Base-by-base conservation (phyloP, 2,113 vertebrate species). In the Calonectris borealis region DNA sequence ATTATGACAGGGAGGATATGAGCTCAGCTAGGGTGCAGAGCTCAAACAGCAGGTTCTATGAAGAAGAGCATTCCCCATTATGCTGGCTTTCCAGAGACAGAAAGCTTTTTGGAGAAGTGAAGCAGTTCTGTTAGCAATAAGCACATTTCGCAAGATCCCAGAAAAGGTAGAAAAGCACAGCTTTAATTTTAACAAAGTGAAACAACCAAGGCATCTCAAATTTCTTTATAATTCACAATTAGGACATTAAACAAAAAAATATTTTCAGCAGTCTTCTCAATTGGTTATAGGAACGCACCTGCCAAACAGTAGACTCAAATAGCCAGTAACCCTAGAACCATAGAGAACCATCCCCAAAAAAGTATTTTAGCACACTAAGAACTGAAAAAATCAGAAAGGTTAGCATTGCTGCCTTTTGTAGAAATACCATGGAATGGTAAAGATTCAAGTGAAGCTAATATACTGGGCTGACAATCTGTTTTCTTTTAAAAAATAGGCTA, bases 1-100 rank as follows among this genome's bases (percentile, higher is more conserved):
- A 26, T 54, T 6, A 12, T 13, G 7, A 27, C 9, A 75, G 13
- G 16, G 34, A 86, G 8, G 31, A 31, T 11, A 9, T 2, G 31
- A 66, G 48, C 24, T 81, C 61, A 61, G 25, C 24, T 20, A 32
- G 16, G 16, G 11, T 34, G 25, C 71, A 58, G 65, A 78, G 54
- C 31, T 76, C 68, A 44, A 64, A 57, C 6, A 61, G 13, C 42
- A 42, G 73, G 19, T 8, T 16, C 17, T 18, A 31, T 12, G 26
- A 31, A 83, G 48, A 16, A 11, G 3, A 68, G 4, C 26, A 29
- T 20, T 54, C n/a, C 32, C 13, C 14, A 29, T 34, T n/a, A 14
- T 2, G 1, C 9, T 62, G 21, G 11, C 4, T 79, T 86, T 52
- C 15, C 17, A 77, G 34, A 34, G 15, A 19, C 0, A 1, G n/a